Base-by-base conservation (phyloP, 2,113 vertebrate genomes). In the Cyrtonyx montezumae region DNA sequence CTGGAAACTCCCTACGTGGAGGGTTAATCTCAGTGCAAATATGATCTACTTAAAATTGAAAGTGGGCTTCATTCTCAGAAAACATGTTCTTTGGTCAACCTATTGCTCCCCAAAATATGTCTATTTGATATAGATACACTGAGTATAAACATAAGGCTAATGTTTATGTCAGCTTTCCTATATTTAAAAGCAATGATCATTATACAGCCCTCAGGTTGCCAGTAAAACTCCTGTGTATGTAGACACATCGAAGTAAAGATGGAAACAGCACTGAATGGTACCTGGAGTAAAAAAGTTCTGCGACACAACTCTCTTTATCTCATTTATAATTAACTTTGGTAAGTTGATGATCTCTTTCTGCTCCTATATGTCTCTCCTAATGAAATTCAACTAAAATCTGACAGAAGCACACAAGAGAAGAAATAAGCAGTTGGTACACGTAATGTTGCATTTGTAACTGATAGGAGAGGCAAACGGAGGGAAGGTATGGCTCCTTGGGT, bases 371-470 rank as follows among this genome's bases (percentile, higher is more conserved):
- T 48, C 19, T 22, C 49, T 79, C 66, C 30, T 87, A 70, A 87
- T 30, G 51, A 55, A 55, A 55, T 55, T 55, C 53, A 56, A 56
- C 30, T 6, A 19, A 56, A 56, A 32, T 32, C 53, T 56, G 53
- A 32, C 17, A 32, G n/a, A 95, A 69, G 68, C 32, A 67, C 5
- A 40, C 12, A 45, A 90, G 37, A 68, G 15, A 79, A 70, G 8
- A 69, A 61, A 61, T 67, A 59, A 79, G 62, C 51, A 84, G 42
- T 78, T 6, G 43, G 36, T 30, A 37, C 15, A 32, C 65, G 32
- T 63, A 93, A 94, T 85, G 95, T 91, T 15, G 91, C 91, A 79
- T 95, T 96, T n/a, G 88, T 93, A 49, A 93, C 67, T 79, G 75
- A 82, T 91, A 95, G 77, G 16, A 95, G 68, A 68, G 75, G 82